Percentiles rank a stretch among this genome's conserved stretches.
phyloP scores from a whole-genome alignment of 2,113 vertebrate genomes.

The Cyphomyrus plagiostoma region DNA sequence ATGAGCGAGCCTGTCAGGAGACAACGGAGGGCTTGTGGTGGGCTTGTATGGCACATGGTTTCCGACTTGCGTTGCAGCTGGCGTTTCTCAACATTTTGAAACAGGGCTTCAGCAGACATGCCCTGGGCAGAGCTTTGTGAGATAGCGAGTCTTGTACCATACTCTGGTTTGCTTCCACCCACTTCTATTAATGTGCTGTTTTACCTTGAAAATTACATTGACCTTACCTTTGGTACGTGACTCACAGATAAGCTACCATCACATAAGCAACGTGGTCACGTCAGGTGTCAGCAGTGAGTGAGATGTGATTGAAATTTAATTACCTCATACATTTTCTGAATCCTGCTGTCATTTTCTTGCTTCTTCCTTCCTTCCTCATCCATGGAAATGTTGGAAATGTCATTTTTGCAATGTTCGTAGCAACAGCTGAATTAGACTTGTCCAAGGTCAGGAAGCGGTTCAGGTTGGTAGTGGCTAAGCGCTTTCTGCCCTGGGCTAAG shows the following conservation, averaged over 20 bases:
- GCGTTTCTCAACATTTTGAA: not conserved
- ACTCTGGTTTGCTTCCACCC: not conserved
- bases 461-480: not conserved
- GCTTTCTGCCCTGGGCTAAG: not conserved
- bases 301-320: not conserved
- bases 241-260: not conserved
- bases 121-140: not conserved
- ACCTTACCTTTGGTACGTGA: not conserved
- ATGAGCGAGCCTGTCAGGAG: not conserved
- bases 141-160: not conserved
- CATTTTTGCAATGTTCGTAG: not conserved
- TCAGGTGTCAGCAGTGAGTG: not conserved
- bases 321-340: not conserved
- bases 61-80: not conserved
- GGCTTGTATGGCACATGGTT: not conserved
- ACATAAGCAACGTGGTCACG: not conserved
- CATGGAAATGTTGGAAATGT: not conserved
- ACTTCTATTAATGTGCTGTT: not conserved
- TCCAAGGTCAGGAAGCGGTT: not conserved
- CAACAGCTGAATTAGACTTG: not conserved
- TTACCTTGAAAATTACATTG: not conserved
- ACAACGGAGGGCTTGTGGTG: not conserved
- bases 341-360: not conserved
- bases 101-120: not conserved
- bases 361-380: not conserved